These are phyloP conservation scores for Epirrhoe alternata DNA, from an alignment of 2,888 invertebrate species.

Conservation along the genomic window DNA sequence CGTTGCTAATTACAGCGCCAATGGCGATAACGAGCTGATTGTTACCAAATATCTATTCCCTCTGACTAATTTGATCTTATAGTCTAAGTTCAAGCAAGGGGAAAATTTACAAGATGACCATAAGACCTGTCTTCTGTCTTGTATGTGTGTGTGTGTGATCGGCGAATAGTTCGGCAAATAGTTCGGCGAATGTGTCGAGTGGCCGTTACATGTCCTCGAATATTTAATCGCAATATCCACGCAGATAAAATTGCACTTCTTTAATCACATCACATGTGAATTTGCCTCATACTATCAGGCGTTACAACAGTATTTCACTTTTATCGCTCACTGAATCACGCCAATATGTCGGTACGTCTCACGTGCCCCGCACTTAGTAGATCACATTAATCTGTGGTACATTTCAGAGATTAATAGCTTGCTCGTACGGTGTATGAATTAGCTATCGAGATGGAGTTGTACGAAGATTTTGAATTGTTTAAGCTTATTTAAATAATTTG, in stretches of 20 bases:
- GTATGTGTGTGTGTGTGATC: too few species aligned
- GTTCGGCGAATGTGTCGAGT: too few species aligned
- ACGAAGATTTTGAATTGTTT: neutral
- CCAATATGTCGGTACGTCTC: constrained; percentile 47
- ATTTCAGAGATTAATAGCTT: constrained; percentile 54
- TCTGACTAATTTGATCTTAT: constrained; percentile 16
- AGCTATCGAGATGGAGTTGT: constrained; percentile 45
- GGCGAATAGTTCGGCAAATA: too few species aligned
- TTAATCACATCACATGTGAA: too few species aligned
- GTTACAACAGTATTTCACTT: constrained; percentile 36
- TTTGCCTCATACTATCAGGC: constrained; percentile 24
- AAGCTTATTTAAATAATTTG: neutral
- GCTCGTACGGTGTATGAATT: constrained; percentile 44
- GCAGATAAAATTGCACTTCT: neutral
- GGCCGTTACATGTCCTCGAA: too few species aligned
- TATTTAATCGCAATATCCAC: neutral
- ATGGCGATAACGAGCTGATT: constrained; percentile 17
- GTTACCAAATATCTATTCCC: constrained; percentile 21
- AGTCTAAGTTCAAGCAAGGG: constrained; percentile 1
- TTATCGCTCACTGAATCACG: constrained; percentile 50
- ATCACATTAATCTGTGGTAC: constrained; percentile 55
- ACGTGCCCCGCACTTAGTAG: constrained; percentile 49
- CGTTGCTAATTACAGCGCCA: constrained; percentile 16
- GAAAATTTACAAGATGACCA: too few species aligned
- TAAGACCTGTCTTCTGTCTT: too few species aligned